Percentiles rank a stretch among this genome's conserved stretches.
Conservation (phyloP, 2,888 invertebrate genomes). For the Cantharis rustica region DNA sequence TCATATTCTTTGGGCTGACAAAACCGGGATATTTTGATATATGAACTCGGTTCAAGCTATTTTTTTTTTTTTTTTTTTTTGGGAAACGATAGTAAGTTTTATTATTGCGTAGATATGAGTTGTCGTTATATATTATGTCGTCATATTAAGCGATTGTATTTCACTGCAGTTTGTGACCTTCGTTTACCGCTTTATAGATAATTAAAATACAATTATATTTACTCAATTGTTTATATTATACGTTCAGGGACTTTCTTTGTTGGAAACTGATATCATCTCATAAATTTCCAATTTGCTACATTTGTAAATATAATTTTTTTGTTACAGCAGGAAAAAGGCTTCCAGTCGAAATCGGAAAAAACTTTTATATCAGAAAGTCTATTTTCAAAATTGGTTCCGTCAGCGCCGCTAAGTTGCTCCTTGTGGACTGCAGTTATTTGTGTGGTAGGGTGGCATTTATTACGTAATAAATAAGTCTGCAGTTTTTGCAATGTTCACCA, state of each 20-base stretch:
- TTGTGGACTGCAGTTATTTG: conserved; percentile 67
- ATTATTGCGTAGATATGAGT: conserved; percentile 11
- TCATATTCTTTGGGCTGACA: background rate
- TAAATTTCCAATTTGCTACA: background rate
- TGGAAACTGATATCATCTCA: conserved; percentile 32
- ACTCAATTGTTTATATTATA: conserved; percentile 48
- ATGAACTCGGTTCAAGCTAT: background rate
- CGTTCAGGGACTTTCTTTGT: conserved; percentile 49
- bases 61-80: background rate
- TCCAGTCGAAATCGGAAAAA: conserved; percentile 15
- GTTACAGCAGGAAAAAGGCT: conserved; percentile 32
- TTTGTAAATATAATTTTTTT: conserved; percentile 2
- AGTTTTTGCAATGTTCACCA: conserved; percentile 16
- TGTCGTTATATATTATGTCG: conserved; percentile 31
- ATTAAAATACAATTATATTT: conserved; percentile 52
- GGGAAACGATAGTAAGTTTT: conserved; percentile 5
- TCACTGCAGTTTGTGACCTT: conserved; percentile 48
- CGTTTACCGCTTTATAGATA: conserved; percentile 51
- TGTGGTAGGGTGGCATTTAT: conserved; percentile 67
- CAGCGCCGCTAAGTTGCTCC: conserved; percentile 60
- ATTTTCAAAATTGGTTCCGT: conserved; percentile 63
- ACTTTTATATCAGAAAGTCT: conserved; percentile 46
- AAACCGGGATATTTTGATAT: background rate
- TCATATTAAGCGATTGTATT: conserved; percentile 34
- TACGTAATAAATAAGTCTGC: conserved; percentile 62